Evolutionary conservation across 2,888 invertebrate species (phyloP), one percentile per base, ranked within the genome.

Genomic region (Rotaria sp.): DNA sequence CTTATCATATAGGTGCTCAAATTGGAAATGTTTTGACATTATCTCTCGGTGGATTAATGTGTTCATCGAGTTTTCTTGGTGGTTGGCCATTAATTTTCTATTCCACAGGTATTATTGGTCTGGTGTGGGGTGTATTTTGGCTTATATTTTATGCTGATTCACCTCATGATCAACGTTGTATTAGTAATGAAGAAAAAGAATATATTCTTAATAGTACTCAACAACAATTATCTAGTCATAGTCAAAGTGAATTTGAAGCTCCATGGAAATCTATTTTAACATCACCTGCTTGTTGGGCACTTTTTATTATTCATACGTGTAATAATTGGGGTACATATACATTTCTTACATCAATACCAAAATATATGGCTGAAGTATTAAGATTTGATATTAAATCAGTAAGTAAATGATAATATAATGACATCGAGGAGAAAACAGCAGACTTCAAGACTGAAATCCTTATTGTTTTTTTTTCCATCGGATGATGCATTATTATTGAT

Each of bases 361-460:
- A 84, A 41, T 87, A 87, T 57, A 87, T 87, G 87, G 85, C 85
- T 55, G 87, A 87, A 59, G 87, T 87, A 21, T 84, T 87, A 10
- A 84, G 85, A 59, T 87, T 85, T 50, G 87, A 87, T 75, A 86
- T 87, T 45, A 87, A 87, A 87, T 85, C 84, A 11, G 80, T 80
- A 80, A 13, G n/a, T 80, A 45, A 8, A 7, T 75, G 4, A 75
- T 11, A 26, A 45, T 80, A 26, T 26, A 26, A 38, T n/a, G n/a
- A n/a, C n/a, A n/a, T n/a, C n/a, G n/a, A n/a, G n/a, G n/a, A n/a
- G n/a, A n/a, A n/a, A n/a, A n/a, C n/a, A n/a, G n/a, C n/a, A n/a
- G n/a, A n/a, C n/a, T n/a, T n/a, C n/a, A n/a, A n/a, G n/a, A n/a
- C n/a, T n/a, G n/a, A n/a, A n/a, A n/a, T n/a, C n/a, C n/a, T n/a